Conservation (phyloP, 2,113 vertebrate genomes). For the Hippopotamus amphibius region DNA sequence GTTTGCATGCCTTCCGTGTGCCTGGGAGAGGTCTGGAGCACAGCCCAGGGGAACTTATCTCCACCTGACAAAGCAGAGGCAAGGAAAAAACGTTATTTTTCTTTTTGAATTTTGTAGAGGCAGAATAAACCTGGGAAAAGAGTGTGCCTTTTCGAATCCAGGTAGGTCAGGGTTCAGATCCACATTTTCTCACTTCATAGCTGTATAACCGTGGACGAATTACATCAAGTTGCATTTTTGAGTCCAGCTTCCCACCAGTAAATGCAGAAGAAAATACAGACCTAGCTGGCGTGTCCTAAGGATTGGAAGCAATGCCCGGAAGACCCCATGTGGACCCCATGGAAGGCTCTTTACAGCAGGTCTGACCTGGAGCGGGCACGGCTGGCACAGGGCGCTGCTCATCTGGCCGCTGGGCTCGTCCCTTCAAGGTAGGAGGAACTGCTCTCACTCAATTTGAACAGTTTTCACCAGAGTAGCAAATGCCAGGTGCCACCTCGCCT, state of each 20-base stretch:
- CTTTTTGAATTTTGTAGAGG: background rate
- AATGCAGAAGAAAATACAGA: background rate
- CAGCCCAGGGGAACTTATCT: background rate
- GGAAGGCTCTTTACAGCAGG: background rate
- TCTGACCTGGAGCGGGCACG: background rate
- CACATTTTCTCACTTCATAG: background rate
- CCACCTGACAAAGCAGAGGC: background rate
- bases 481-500: accelerated
- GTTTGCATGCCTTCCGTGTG: accelerated
- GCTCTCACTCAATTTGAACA: background rate
- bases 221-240: background rate
- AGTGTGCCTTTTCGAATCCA: background rate
- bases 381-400: accelerated
- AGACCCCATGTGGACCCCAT: accelerated
- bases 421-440: background rate
- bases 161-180: background rate
- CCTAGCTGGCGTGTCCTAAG: background rate
- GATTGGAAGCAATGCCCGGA: background rate
- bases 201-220: background rate
- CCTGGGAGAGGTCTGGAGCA: background rate
- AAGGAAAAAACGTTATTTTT: background rate
- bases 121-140: background rate
- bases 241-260: background rate
- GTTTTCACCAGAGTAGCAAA: background rate
- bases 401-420: background rate